Base-by-base conservation (phyloP, 2,113 vertebrate genomes). In the Empidonax traillii region DNA sequence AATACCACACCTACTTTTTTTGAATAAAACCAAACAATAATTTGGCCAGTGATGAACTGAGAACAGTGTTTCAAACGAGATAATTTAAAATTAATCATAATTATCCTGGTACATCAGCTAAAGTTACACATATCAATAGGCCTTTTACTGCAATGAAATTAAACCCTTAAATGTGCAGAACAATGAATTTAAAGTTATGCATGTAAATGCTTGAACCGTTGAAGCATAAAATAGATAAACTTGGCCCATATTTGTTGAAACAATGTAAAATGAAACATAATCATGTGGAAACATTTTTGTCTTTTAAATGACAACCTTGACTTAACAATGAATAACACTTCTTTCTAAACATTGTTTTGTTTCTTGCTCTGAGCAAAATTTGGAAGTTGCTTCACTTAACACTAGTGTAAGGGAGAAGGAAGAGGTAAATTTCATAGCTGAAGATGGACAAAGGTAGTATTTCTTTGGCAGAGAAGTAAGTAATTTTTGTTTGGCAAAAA, bases 391-490 rank as follows among this genome's bases (percentile, higher is more conserved):
- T 93, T 52, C 66, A 52, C 39, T 72, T 51, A 20, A 44, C 66
- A 58, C 9, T 81, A 4, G 1, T 7, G 7, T 19, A 49, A 35
- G 18, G 28, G 61, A 31, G 55, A 33, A 81, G 33, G 47, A 88
- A 88, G 43, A 33, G 77, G 28, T 41, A n/a, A 62, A 87, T 90
- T 74, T 63, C 0, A 1, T 59, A 92, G 83, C 62, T 59, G 75
- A 88, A 74, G 68, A 65, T 65, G 44, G 72, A 74, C 63, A 74
- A 75, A 77, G 41, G 47, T 58, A 93, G 39, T 0, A 0, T 74
- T 90, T 95, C 55, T 80, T 84, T 96, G 88, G 76, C 94, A 96
- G 30, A 30, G 41, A 55, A 89, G 12, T 6, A 69, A 73, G 61
- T 28, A 4, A 55, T 39, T 90, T 92, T 74, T 58, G 27, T 59